Evolutionary conservation across 1,140 invertebrate species (phyloP).

Genomic region (Catajapyx aquilonaris): DNA sequence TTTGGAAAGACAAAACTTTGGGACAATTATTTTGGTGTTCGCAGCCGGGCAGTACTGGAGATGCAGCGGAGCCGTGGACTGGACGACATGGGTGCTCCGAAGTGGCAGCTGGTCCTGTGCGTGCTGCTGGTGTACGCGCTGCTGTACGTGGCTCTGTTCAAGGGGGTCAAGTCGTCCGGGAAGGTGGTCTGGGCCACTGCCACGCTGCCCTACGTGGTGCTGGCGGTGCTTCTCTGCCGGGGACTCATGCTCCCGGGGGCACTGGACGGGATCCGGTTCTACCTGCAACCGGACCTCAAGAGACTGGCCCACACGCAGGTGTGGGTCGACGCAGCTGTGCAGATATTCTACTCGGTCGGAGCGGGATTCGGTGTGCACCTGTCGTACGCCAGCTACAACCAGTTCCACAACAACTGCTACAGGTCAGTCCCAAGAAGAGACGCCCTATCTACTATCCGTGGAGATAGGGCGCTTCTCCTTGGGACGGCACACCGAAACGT

Average conservation of each 20-base stretch:
- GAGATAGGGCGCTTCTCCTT: too few relatives aligned
- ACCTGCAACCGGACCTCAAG: constrained; percentile 56
- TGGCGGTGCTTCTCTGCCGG: constrained; percentile 44
- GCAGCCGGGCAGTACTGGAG: constrained; percentile 56
- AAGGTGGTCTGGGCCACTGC: constrained; percentile 65
- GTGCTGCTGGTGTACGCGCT: constrained; percentile 48
- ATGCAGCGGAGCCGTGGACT: constrained; percentile 47
- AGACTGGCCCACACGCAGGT: constrained; percentile 46
- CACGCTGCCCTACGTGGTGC: constrained; percentile 53
- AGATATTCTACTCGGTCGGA: constrained; percentile 79
- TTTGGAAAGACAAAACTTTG: too few relatives aligned
- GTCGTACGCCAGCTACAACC: constrained; percentile 74
- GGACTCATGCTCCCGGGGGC: constrained; percentile 56
- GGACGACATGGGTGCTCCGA: constrained; percentile 43
- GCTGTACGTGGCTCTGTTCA: constrained; percentile 58
- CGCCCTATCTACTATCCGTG: too few relatives aligned
- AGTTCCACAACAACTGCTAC: constrained; percentile 66
- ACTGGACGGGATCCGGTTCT: constrained; percentile 57
- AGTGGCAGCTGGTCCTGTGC: constrained; percentile 48
- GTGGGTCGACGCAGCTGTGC: constrained; percentile 62
- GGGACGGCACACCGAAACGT: too few relatives aligned
- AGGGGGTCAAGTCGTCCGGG: constrained; percentile 72
- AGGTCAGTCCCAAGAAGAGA: too few relatives aligned
- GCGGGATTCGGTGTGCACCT: constrained; percentile 79
- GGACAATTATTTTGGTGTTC: too few relatives aligned